Conservation (phyloP, 2,888 invertebrate genomes). For the Therioaphis trifolii region DNA sequence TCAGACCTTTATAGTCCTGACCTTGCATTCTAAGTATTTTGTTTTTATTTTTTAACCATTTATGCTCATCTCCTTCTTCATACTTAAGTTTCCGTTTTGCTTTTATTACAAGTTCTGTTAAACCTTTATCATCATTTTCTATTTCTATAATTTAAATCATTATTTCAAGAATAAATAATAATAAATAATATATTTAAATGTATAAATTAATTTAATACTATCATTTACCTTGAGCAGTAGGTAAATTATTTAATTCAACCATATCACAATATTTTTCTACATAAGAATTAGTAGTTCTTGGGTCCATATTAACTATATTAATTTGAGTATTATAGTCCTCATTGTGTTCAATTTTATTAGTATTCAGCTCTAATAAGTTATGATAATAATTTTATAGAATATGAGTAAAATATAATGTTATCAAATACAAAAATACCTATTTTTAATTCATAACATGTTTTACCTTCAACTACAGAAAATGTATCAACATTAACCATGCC, state of each 20-base stretch:
- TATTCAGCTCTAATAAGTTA: conserved; percentile 9
- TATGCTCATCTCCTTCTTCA: neutral
- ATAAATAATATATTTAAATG: conserved; percentile 1
- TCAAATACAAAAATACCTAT: neutral
- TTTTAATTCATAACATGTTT: neutral
- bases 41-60: conserved; percentile 18
- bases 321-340: conserved; percentile 22
- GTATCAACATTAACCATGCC: neutral
- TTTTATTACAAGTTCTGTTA: conserved; percentile 6
- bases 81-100: conserved; percentile 3
- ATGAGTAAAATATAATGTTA: neutral
- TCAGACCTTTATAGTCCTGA: conserved; percentile 11
- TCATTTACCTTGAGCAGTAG: conserved; percentile 31
- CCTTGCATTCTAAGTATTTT: conserved; percentile 22
- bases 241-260: conserved; percentile 38
- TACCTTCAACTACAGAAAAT: neutral
- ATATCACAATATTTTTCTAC: conserved; percentile 13
- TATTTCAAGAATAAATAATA: conserved; percentile 10
- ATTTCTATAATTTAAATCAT: conserved; percentile 19
- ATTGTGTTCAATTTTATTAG: conserved; percentile 5
- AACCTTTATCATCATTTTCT: conserved; percentile 7
- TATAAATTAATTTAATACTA: conserved; percentile 22
- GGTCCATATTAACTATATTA: neutral
- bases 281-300: neutral
- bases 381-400: neutral